A percentile compares a stretch with the other conserved stretches of the same genome.
phyloP scores from a whole-genome alignment of 2,888 invertebrate genomes.

The Hyposoter didymator region DNA sequence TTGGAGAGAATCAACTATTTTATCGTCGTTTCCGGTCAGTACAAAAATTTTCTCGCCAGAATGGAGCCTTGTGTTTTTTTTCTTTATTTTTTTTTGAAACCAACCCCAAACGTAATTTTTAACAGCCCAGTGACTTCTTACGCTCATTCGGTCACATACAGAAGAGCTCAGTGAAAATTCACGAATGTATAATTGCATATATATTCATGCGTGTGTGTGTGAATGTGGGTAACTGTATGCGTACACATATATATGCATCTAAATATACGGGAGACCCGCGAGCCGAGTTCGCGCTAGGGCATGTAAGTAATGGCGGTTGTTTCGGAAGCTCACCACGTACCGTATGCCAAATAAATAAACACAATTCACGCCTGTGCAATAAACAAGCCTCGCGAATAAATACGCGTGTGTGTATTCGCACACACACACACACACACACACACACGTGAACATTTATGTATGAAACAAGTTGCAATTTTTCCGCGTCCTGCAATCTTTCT shows the following conservation, averaged over 20 bases:
- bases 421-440: not conserved
- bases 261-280: conserved; percentile 42
- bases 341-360: conserved; percentile 75
- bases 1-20: not conserved
- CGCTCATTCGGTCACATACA: conserved; percentile 52
- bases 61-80: not conserved
- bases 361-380: conserved; percentile 74
- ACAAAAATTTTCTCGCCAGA: not conserved
- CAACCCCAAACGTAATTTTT: conserved; percentile 66
- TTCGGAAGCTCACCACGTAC: conserved; percentile 75
- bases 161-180: conserved; percentile 42
- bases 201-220: not conserved
- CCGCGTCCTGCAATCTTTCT: conserved; percentile 68
- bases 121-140: conserved; percentile 63
- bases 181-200: conserved; percentile 29
- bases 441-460: conserved; percentile 39
- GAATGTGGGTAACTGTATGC: not conserved
- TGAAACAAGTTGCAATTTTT: conserved; percentile 71
- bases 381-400: conserved; percentile 72
- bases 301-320: conserved; percentile 72
- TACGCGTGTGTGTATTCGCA: conserved; percentile 42
- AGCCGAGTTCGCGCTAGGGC: conserved; percentile 64
- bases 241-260: conserved; percentile 19
- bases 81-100: conserved; percentile 39
- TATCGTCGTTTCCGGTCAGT: not conserved